Conservation (phyloP, 2,113 vertebrate genomes). For the Ictalurus furcatus region DNA sequence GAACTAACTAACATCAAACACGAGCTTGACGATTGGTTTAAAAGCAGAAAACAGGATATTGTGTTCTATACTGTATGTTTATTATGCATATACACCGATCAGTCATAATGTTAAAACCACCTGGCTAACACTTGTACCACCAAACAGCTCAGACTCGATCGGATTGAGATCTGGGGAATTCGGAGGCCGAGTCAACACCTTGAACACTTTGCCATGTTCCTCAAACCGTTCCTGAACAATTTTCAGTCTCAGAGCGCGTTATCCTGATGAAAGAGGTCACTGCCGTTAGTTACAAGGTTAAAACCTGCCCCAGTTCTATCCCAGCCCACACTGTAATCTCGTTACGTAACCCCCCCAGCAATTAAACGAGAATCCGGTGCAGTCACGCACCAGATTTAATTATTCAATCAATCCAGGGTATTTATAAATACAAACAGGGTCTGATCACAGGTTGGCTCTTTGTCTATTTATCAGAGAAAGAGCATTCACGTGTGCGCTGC, state of each 20-base stretch:
- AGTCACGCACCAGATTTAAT: neutral
- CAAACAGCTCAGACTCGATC: too few species aligned
- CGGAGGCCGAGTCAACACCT: too few species aligned
- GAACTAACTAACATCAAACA: neutral
- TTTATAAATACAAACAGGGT: neutral
- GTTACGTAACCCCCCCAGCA: neutral
- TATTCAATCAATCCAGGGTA: neutral
- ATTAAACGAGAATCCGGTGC: neutral
- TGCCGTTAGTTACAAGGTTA: neutral
- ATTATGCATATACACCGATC: neutral
- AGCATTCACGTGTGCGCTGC: neutral
- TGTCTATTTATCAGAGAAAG: neutral
- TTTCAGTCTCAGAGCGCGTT: too few species aligned
- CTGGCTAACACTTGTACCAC: too few species aligned
- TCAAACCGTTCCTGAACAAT: too few species aligned
- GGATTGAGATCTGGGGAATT: too few species aligned
- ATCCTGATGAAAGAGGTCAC: too few species aligned
- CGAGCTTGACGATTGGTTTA: too few species aligned
- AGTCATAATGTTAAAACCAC: too few species aligned
- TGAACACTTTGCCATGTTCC: too few species aligned
- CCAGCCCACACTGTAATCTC: neutral
- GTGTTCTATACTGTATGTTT: neutral
- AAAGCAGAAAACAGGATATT: too few species aligned
- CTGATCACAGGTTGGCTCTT: slow-evolving; percentile 3
- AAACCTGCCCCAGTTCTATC: neutral